phyloP scores from a whole-genome alignment of 2,797 vertebrate species.

The Galagoides demidoff region DNA sequence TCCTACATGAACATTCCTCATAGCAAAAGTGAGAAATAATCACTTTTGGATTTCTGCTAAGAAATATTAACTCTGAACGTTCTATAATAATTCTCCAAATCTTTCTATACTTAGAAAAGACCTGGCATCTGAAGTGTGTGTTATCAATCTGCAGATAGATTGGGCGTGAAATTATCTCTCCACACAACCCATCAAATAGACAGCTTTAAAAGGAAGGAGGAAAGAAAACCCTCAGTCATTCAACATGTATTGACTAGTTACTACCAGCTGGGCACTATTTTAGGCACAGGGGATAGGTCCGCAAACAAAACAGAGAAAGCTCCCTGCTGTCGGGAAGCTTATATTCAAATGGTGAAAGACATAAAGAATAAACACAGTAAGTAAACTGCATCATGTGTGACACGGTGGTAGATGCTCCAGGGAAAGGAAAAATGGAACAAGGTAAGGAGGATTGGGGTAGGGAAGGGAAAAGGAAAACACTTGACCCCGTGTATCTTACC shows the following conservation, averaged over 20 bases:
- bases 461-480: too few relatives aligned
- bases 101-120: background rate
- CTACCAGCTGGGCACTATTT: background rate
- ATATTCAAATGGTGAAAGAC: background rate
- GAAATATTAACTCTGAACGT: background rate
- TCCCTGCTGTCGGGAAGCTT: background rate
- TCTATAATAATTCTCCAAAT: background rate
- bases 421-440: background rate
- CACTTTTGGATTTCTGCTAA: background rate
- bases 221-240: background rate
- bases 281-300: background rate
- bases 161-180: background rate
- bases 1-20: background rate
- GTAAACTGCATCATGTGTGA: background rate
- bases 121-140: background rate
- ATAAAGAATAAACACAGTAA: background rate
- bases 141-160: background rate
- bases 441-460: background rate
- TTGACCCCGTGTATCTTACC: background rate
- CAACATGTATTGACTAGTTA: background rate
- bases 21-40: background rate
- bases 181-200: background rate
- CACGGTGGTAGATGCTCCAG: background rate
- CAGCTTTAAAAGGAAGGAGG: background rate
- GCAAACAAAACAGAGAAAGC: background rate